Conservation (phyloP, 1,140 invertebrate species). For the Zaprionus vittiger region DNA sequence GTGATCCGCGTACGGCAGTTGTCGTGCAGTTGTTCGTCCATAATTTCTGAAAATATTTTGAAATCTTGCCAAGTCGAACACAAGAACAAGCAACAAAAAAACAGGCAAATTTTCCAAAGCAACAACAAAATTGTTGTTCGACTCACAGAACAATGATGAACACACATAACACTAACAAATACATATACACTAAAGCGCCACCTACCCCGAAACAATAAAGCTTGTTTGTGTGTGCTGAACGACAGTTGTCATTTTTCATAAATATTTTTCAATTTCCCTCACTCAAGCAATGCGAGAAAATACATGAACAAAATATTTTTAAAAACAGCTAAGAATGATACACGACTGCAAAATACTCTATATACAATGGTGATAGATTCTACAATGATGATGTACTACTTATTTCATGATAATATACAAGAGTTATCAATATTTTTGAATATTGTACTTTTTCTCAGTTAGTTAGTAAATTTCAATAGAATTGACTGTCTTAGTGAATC, state of each 20-base stretch:
- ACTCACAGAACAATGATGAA: constrained; percentile 17
- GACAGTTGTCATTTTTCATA: constrained; percentile 78
- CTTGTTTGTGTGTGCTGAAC: constrained; percentile 17
- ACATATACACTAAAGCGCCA: constrained; percentile 58
- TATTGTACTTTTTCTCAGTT: too few species aligned
- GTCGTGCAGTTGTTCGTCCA: constrained; percentile 65
- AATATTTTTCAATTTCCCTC: constrained; percentile 65
- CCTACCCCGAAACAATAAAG: constrained; percentile 32
- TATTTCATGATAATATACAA: too few species aligned
- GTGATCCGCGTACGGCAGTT: neutral
- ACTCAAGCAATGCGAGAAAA: constrained; percentile 32
- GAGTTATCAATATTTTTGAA: too few species aligned
- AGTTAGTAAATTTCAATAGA: neutral
- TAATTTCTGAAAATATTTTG: constrained; percentile 68
- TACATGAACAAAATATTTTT: constrained; percentile 8
- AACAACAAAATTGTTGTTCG: constrained; percentile 49
- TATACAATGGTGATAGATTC: neutral
- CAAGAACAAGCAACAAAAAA: constrained; percentile 34
- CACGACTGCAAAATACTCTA: neutral
- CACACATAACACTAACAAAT: constrained; percentile 17
- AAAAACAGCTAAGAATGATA: neutral
- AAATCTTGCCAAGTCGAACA: constrained; percentile 76
- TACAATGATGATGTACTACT: too few species aligned
- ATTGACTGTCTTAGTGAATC: neutral
- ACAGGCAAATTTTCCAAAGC: constrained; percentile 12